A percentile compares a stretch with the other conserved stretches of the same genome.
phyloP scores from a whole-genome alignment of 2,797 vertebrate species.

The Hoplostethus atlanticus region DNA sequence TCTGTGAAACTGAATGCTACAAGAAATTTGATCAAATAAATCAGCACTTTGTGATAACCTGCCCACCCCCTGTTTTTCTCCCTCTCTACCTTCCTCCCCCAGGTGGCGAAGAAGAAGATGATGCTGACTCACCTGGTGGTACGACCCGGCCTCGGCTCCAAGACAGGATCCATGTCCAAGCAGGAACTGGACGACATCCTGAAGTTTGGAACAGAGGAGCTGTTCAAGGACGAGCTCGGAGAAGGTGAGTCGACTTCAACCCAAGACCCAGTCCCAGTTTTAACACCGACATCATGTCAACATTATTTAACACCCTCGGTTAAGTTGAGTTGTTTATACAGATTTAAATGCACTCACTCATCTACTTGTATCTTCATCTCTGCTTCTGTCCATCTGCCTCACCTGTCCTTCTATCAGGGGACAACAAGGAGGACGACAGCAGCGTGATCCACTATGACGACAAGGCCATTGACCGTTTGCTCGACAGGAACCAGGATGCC shows the following conservation, averaged over 20 bases:
- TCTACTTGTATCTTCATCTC: too few species aligned
- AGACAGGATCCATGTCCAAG: constrained; percentile 99
- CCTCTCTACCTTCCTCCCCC: constrained; percentile 21
- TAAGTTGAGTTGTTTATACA: background rate
- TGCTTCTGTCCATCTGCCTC: too few species aligned
- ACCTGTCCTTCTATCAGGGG: constrained; percentile 79
- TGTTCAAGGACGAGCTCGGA: constrained; percentile 95
- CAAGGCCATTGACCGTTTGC: constrained; percentile 92
- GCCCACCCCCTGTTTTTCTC: background rate
- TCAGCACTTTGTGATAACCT: background rate
- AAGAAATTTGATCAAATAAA: background rate
- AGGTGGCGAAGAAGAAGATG: constrained; percentile 99
- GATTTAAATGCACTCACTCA: too few species aligned
- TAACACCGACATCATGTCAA: background rate
- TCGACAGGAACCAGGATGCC: constrained; percentile 96
- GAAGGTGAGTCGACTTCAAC: constrained; percentile 80
- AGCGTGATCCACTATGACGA: constrained; percentile 99
- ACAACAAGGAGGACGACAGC: constrained; percentile 97
- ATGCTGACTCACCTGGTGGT: constrained; percentile 99
- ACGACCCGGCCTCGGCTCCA: constrained; percentile 95
- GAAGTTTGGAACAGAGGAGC: constrained; percentile 97
- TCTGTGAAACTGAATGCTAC: constrained; percentile 41
- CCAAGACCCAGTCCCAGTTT: background rate
- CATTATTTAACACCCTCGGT: too few species aligned
- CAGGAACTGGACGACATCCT: constrained; percentile 99